Conservation (phyloP, 1,140 invertebrate genomes). For the Melanaphis sacchari region DNA sequence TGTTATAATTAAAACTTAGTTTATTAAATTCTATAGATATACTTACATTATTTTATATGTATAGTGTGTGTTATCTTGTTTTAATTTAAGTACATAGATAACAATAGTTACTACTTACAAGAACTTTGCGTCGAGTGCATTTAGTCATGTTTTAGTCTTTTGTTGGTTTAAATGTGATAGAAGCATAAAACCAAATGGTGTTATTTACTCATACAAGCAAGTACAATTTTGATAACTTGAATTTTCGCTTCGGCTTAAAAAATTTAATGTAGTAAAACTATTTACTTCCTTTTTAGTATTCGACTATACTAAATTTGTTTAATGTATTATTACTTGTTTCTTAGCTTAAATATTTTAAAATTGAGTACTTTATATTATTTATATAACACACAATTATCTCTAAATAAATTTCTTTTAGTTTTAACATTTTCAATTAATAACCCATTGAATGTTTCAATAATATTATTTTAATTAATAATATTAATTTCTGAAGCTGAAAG, state of each 20-base stretch:
- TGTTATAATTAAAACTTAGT: neutral
- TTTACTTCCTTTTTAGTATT: neutral
- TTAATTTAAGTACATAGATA: slow-evolving; percentile 14
- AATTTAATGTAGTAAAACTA: neutral
- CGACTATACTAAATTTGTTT: neutral
- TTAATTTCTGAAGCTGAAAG: neutral
- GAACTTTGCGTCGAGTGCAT: neutral
- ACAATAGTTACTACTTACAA: neutral
- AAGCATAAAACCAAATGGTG: neutral
- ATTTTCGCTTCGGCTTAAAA: neutral
- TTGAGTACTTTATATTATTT: neutral
- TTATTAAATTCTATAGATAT: neutral
- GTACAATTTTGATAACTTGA: neutral
- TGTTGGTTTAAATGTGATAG: neutral
- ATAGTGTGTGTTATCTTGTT: neutral
- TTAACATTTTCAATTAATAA: neutral
- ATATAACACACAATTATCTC: neutral
- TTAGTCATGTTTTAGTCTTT: neutral
- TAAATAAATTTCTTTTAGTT: neutral
- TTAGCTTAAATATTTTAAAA: neutral
- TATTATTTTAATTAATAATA: neutral
- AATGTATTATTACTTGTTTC: neutral
- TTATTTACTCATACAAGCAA: neutral
- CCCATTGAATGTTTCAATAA: neutral
- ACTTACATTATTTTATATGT: slow-evolving; percentile 18